These are phyloP conservation scores for Magallana gigas DNA, from an alignment of 1,140 invertebrate species.

Conservation along the genomic window DNA sequence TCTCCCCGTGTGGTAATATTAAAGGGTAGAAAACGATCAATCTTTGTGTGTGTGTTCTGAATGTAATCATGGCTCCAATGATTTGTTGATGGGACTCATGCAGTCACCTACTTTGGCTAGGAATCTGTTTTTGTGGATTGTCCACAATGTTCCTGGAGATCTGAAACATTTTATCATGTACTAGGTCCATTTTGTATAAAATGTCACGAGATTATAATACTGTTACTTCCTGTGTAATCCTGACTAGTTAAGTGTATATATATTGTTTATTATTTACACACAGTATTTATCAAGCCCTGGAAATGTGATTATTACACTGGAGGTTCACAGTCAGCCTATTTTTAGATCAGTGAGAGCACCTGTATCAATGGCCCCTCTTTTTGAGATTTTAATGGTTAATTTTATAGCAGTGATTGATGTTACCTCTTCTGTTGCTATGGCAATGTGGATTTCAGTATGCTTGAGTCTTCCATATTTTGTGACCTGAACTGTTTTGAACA, in stretches of 20 bases:
- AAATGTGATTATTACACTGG: slow-evolving; percentile 8
- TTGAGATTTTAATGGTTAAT: background rate
- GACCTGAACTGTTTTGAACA: background rate
- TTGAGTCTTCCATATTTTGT: slow-evolving; percentile 32
- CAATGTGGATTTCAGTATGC: background rate
- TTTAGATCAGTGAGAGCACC: background rate
- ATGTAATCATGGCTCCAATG: background rate
- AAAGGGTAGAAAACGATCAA: background rate
- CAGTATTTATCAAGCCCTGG: slow-evolving; percentile 28
- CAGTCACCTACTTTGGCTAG: background rate
- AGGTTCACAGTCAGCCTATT: background rate
- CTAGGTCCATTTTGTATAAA: slow-evolving; percentile 31
- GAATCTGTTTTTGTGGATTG: background rate
- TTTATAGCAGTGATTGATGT: background rate
- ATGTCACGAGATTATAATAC: slow-evolving; percentile 29
- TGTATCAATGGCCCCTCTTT: background rate
- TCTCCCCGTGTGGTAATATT: background rate
- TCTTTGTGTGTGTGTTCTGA: background rate
- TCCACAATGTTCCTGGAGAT: background rate
- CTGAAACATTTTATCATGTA: slow-evolving; percentile 17
- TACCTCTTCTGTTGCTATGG: background rate
- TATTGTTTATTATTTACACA: slow-evolving; percentile 29
- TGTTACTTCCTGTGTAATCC: slow-evolving; percentile 23
- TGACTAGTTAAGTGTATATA: background rate
- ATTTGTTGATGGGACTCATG: background rate